Percentiles rank a stretch among this genome's conserved stretches.
phyloP scores from a whole-genome alignment of 2,888 invertebrate genomes.

The Agrypnus murinus region DNA sequence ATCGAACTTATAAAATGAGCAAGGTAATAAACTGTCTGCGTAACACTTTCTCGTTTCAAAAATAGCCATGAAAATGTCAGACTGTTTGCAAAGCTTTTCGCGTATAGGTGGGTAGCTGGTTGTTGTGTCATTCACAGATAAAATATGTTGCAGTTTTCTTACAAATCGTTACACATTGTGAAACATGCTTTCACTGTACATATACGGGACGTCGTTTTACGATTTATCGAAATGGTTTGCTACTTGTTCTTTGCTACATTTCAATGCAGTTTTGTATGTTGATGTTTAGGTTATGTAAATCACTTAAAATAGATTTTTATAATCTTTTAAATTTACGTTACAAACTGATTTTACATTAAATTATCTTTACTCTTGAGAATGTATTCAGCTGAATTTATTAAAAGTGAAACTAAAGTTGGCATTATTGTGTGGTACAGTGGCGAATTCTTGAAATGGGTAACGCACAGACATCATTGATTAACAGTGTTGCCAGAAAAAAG shows the following conservation, averaged over 20 bases:
- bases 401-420: too few species aligned
- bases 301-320: too few species aligned
- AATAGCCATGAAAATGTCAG: constrained; percentile 42
- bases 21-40: constrained; percentile 41
- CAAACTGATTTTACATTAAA: too few species aligned
- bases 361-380: too few species aligned
- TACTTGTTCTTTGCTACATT: background rate
- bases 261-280: too few species aligned
- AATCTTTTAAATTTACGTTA: too few species aligned
- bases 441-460: too few species aligned
- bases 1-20: constrained; percentile 29
- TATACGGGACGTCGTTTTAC: constrained; percentile 13
- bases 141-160: constrained; percentile 27
- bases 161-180: constrained; percentile 13
- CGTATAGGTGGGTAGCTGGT: constrained; percentile 19
- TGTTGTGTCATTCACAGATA: constrained; percentile 16
- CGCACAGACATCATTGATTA: too few species aligned
- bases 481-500: too few species aligned
- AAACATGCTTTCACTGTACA: constrained; percentile 27
- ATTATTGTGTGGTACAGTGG: too few species aligned
- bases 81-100: constrained; percentile 19
- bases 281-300: too few species aligned
- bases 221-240: background rate
- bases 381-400: too few species aligned
- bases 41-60: constrained; percentile 45